A percentile compares a stretch with the other conserved stretches of the same genome.
phyloP scores from a whole-genome alignment of 2,888 invertebrate genomes.

The Trisateles emortualis region DNA sequence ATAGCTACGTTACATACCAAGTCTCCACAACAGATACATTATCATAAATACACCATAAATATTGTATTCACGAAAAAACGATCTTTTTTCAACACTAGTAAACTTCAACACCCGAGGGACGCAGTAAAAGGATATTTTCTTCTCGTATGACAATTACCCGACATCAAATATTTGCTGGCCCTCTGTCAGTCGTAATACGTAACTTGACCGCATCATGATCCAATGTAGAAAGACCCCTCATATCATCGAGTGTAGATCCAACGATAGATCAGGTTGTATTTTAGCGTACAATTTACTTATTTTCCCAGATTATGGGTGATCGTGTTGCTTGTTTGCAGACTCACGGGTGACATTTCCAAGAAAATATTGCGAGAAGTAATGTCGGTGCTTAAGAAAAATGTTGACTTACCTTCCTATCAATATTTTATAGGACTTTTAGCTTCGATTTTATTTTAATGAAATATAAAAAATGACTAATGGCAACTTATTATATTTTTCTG shows the following conservation, averaged over 20 bases:
- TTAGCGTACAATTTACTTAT: constrained; percentile 70
- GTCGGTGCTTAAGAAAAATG: constrained; percentile 5
- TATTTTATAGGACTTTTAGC: neutral
- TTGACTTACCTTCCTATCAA: constrained; percentile 24
- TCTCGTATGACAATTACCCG: constrained; percentile 82
- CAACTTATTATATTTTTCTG: too few relatives aligned
- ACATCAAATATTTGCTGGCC: constrained; percentile 83
- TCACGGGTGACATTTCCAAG: constrained; percentile 69
- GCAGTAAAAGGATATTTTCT: constrained; percentile 56
- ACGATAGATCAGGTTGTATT: constrained; percentile 44
- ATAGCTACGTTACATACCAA: too few relatives aligned
- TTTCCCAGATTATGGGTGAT: constrained; percentile 68
- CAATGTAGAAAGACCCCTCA: constrained; percentile 37
- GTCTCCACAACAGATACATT: neutral
- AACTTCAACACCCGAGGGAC: constrained; percentile 43
- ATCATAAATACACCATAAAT: constrained; percentile 2
- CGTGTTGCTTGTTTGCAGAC: constrained; percentile 82
- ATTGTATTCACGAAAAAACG: constrained; percentile 7
- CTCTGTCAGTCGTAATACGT: constrained; percentile 79
- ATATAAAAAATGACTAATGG: too few relatives aligned
- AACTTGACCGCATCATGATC: constrained; percentile 64
- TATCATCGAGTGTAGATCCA: neutral
- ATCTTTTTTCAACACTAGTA: constrained; percentile 39
- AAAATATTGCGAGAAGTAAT: constrained; percentile 60
- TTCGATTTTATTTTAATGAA: too few relatives aligned